phyloP scores from a whole-genome alignment of 2,113 vertebrate genomes.

The Zosterops borbonicus region DNA sequence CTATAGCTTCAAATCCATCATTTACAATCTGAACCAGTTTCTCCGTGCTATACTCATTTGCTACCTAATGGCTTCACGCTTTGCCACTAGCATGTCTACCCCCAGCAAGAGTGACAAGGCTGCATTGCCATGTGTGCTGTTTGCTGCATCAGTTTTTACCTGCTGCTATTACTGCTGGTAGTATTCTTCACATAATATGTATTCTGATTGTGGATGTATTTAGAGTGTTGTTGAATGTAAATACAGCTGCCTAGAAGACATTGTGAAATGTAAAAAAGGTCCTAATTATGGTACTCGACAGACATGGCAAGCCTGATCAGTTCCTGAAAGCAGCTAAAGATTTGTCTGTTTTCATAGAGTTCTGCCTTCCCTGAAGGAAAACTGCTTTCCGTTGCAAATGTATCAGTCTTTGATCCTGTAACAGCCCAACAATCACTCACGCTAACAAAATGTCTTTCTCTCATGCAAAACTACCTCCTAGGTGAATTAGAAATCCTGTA shows the following conservation, averaged over 20 bases:
- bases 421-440: neutral
- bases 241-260: neutral
- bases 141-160: neutral
- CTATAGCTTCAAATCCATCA: neutral
- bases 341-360: conserved; percentile 19
- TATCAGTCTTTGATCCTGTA: neutral
- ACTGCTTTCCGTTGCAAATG: neutral
- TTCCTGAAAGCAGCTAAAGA: conserved; percentile 49
- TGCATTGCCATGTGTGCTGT: neutral
- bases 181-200: neutral
- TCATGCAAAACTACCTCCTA: neutral
- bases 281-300: neutral
- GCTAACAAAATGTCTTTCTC: neutral
- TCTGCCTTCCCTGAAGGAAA: conserved; percentile 44
- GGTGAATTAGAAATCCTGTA: neutral
- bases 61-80: neutral
- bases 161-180: neutral
- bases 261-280: neutral
- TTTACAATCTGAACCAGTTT: neutral
- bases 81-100: neutral
- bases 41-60: neutral
- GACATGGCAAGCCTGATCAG: neutral
- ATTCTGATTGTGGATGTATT: neutral
- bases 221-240: neutral
- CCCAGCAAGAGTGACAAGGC: neutral